Evolutionary conservation across 1,140 invertebrate genomes (phyloP).

Genomic region (Mesaphorura yosii): DNA sequence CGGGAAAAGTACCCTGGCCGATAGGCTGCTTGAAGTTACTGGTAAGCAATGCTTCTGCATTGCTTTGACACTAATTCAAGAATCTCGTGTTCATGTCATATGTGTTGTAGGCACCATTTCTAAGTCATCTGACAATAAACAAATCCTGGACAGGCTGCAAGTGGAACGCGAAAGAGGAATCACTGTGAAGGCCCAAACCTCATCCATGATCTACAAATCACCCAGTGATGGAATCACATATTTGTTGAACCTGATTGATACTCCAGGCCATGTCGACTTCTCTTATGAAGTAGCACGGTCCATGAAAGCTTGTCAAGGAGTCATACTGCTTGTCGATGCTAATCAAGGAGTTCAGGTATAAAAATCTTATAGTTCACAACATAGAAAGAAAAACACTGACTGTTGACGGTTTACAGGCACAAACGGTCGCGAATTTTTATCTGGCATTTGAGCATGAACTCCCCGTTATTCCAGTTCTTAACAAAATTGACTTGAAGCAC

Average conservation of each 20-base stretch:
- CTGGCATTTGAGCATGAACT: slow-evolving; percentile 73
- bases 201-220: slow-evolving; percentile 66
- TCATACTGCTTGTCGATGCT: slow-evolving; percentile 87
- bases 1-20: slow-evolving; percentile 92
- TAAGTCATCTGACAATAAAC: slow-evolving; percentile 51
- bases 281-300: slow-evolving; percentile 87
- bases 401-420: slow-evolving; percentile 63
- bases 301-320: slow-evolving; percentile 84
- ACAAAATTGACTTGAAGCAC: slow-evolving; percentile 91
- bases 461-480: slow-evolving; percentile 80
- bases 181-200: slow-evolving; percentile 96
- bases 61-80: background rate
- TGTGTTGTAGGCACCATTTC: slow-evolving; percentile 52
- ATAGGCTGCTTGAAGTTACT: slow-evolving; percentile 79
- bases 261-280: slow-evolving; percentile 97
- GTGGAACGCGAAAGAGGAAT: slow-evolving; percentile 93
- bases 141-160: slow-evolving; percentile 74
- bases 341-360: slow-evolving; percentile 65
- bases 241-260: slow-evolving; percentile 93
- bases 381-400: background rate
- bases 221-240: slow-evolving; percentile 33
- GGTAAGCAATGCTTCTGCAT: slow-evolving; percentile 37
- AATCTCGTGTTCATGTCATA: background rate
- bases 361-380: background rate
- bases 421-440: slow-evolving; percentile 94